Evolutionary conservation across 1,140 invertebrate genomes (phyloP).

Genomic region (Alviniconcha marisindica): DNA sequence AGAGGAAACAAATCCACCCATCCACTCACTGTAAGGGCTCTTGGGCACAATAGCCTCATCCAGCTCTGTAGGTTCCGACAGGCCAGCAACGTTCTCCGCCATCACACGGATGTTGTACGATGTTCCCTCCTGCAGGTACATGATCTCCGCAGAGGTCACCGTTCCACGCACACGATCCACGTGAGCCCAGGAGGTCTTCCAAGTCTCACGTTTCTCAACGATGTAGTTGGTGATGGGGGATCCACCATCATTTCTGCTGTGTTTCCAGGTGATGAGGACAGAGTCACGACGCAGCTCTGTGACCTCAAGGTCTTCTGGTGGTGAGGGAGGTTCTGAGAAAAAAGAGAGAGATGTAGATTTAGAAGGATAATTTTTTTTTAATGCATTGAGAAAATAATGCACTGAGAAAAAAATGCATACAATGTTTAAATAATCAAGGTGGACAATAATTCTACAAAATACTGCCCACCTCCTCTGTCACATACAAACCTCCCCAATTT

Average conservation of each 20-base stretch:
- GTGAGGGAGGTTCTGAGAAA: slow-evolving; percentile 90
- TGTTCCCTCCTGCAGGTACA: slow-evolving; percentile 82
- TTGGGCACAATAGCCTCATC: slow-evolving; percentile 90
- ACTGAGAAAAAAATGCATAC: too few relatives aligned
- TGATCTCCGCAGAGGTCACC: slow-evolving; percentile 42
- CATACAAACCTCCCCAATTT: too few relatives aligned
- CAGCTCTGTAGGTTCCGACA: slow-evolving; percentile 78
- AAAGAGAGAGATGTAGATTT: slow-evolving; percentile 12
- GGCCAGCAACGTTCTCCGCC: slow-evolving; percentile 71
- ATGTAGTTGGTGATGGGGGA: slow-evolving; percentile 96
- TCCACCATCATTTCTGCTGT: slow-evolving; percentile 93
- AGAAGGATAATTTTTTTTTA: neutral
- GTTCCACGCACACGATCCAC: slow-evolving; percentile 55
- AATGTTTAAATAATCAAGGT: too few relatives aligned
- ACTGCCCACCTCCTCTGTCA: too few relatives aligned
- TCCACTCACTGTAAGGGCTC: slow-evolving; percentile 90
- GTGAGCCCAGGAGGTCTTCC: slow-evolving; percentile 64
- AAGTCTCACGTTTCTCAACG: slow-evolving; percentile 87
- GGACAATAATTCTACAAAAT: too few relatives aligned
- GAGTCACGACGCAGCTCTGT: slow-evolving; percentile 95
- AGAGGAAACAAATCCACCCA: neutral
- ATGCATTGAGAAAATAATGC: too few relatives aligned
- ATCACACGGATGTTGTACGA: slow-evolving; percentile 78
- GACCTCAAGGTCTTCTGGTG: slow-evolving; percentile 93
- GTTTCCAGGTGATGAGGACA: slow-evolving; percentile 95